A percentile compares a stretch with the other conserved stretches of the same genome.
These are phyloP conservation scores for Catostylus mosaicus DNA, from an alignment of 30 jellyfish, hydroid and myxozoan species.

Conservation along the genomic window DNA sequence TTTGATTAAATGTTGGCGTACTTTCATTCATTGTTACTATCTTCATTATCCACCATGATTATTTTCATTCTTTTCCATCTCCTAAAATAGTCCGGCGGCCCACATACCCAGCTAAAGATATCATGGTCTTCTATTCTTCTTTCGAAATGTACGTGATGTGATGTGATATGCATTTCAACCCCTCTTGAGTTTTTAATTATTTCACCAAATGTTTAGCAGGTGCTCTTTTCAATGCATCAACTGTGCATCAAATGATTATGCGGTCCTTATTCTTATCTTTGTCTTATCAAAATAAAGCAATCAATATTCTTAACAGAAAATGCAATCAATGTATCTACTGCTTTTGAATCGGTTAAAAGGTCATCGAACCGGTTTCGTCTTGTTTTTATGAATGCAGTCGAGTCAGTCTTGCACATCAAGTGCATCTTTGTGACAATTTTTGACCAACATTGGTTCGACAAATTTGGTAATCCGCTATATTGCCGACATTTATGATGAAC, in stretches of 20 bases:
- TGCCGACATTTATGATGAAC: too few species aligned
- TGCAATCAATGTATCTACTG: neutral
- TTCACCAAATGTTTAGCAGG: conserved; percentile 13
- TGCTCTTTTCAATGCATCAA: neutral
- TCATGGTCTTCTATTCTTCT: neutral
- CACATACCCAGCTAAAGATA: neutral
- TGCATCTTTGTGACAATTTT: too few species aligned
- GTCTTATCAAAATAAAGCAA: neutral
- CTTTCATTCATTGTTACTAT: too few species aligned
- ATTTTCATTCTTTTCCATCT: too few species aligned
- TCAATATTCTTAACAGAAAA: neutral
- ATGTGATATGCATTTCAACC: neutral
- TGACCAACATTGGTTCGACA: too few species aligned
- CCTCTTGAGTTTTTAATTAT: neutral
- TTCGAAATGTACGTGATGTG: neutral
- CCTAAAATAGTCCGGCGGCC: too few species aligned
- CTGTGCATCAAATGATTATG: neutral
- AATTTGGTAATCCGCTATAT: too few species aligned
- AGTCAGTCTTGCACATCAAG: too few species aligned
- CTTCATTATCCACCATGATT: too few species aligned
- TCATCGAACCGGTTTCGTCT: neutral
- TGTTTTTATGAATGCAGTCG: neutral
- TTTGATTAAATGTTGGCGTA: too few species aligned
- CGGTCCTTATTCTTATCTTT: neutral
- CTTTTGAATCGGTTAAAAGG: neutral